Evolutionary conservation across 2,888 invertebrate genomes (phyloP).

Genomic region (Ormyrus pomaceus): DNA sequence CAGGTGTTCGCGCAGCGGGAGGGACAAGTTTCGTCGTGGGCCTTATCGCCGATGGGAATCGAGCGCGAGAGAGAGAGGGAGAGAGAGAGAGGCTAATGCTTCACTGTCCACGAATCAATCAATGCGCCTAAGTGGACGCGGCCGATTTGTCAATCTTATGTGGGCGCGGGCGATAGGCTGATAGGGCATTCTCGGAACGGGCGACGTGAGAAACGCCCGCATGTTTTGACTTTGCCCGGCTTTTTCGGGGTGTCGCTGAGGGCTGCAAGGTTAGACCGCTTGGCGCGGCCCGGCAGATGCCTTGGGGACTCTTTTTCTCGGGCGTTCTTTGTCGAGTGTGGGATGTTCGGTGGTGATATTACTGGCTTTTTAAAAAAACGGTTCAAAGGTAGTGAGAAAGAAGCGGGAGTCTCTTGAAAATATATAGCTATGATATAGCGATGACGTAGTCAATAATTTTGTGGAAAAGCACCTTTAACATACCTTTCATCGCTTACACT

Average conservation of each 20-base stretch:
- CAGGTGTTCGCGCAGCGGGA: conserved; percentile 60
- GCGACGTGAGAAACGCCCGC: conserved; percentile 22
- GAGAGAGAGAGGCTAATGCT: conserved; percentile 41
- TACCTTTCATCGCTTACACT: too few species aligned
- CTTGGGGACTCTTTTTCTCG: not conserved
- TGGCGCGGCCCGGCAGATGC: not conserved
- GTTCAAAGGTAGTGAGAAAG: too few species aligned
- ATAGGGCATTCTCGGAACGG: conserved; percentile 5
- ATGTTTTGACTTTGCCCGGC: conserved; percentile 17
- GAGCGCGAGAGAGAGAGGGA: conserved; percentile 56
- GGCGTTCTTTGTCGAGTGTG: too few species aligned
- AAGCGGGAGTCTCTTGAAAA: too few species aligned
- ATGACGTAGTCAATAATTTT: too few species aligned
- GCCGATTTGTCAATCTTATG: conserved; percentile 28
- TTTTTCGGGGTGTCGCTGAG: conserved; percentile 1
- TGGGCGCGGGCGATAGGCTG: not conserved
- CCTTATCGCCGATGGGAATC: conserved; percentile 64
- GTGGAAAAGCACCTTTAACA: too few species aligned
- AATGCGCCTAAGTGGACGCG: conserved; percentile 50
- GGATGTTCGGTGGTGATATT: too few species aligned
- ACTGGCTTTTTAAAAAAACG: too few species aligned
- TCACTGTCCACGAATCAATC: conserved; percentile 69
- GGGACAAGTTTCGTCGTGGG: too few species aligned
- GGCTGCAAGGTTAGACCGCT: not conserved
- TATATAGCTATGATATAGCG: too few species aligned